A percentile compares a stretch with the other conserved stretches of the same genome.
Evolutionary conservation across 2,888 invertebrate genomes (phyloP).

Genomic region (Sinodicranocentrus sp.): DNA sequence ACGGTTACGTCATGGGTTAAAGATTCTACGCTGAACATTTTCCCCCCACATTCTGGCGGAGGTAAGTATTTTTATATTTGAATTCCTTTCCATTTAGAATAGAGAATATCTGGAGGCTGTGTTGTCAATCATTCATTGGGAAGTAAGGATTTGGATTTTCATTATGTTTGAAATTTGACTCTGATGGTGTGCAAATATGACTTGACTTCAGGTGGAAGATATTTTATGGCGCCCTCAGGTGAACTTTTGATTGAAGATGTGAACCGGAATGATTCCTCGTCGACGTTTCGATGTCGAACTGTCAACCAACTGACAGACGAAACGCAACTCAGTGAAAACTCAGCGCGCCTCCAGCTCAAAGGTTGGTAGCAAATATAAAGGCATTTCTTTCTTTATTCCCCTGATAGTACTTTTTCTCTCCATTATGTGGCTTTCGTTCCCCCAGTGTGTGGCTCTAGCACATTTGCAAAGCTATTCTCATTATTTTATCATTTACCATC

Average conservation of each 20-base stretch:
- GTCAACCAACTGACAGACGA: constrained; percentile 78
- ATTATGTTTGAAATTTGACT: constrained; percentile 9
- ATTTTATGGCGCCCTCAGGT: constrained; percentile 78
- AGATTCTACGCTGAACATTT: constrained; percentile 72
- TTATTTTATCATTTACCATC: neutral
- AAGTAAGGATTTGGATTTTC: neutral
- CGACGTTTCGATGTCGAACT: constrained; percentile 78
- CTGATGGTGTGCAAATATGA: neutral
- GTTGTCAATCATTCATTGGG: too few species aligned
- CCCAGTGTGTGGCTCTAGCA: too few species aligned
- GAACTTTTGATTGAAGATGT: constrained; percentile 79
- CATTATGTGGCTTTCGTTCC: too few species aligned
- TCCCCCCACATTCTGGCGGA: constrained; percentile 74
- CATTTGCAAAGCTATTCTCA: neutral
- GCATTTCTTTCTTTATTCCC: too few species aligned
- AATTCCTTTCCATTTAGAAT: too few species aligned
- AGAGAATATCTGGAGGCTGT: too few species aligned
- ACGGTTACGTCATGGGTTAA: constrained; percentile 78
- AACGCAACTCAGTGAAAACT: constrained; percentile 78
- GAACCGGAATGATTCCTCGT: constrained; percentile 78
- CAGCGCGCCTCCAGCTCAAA: constrained; percentile 77
- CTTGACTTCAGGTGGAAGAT: constrained; percentile 72
- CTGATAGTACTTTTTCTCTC: too few species aligned
- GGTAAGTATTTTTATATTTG: constrained; percentile 62
- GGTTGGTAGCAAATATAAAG: too few species aligned